Base-by-base conservation (phyloP, 2,888 invertebrate genomes). In the Chouioia cunea region DNA sequence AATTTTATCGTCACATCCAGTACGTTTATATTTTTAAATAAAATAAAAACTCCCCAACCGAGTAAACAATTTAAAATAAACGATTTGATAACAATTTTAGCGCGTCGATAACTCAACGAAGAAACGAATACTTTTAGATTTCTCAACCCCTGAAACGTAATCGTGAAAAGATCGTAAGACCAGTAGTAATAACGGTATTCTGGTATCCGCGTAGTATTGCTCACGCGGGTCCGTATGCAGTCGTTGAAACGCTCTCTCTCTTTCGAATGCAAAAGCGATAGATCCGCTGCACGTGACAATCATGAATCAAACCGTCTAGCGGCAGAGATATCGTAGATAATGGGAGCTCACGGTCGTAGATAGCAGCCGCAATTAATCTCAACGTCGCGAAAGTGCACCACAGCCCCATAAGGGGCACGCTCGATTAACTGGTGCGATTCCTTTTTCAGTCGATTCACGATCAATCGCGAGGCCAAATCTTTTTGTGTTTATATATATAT, bases 401-500 rank as follows among this genome's bases (percentile, higher is more conserved):
- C 71, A 50, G 57, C 14, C 12, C 12, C 22, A 60, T 62, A 62
- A 50, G 43, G 64, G 54, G 69, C 68, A 74, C 73, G 75, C 70
- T 76, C 76, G 75, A 75, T 76, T 74, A 76, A 75, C 70, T 75
- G 74, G 65, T 52, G 71, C 71, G 75, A 73, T 74, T 70, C 69
- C 74, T 65, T 74, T 46, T 46, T 52, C 62, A 43, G 46, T 58
- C 58, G 46, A 62, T 62, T 62, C 50, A 50, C 50, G 62, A 62
- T 62, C 62, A 50, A 50, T 62, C 50, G 62, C 14, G 27, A 6
- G 36, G 10, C 36, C 36, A 36, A n/a, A 50, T 62, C 62, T 50
- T n/a, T 44, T 18, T 20, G 14, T 1, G 4, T 14, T 22, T n/a
- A n/a, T 18, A 44, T 22, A 27, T 16, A 14, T 23, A 23, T 4